Evolutionary conservation across 2,888 invertebrate species (phyloP), one percentile per base, ranked within the genome.

Genomic region (Lordiphosa fenestrarum): DNA sequence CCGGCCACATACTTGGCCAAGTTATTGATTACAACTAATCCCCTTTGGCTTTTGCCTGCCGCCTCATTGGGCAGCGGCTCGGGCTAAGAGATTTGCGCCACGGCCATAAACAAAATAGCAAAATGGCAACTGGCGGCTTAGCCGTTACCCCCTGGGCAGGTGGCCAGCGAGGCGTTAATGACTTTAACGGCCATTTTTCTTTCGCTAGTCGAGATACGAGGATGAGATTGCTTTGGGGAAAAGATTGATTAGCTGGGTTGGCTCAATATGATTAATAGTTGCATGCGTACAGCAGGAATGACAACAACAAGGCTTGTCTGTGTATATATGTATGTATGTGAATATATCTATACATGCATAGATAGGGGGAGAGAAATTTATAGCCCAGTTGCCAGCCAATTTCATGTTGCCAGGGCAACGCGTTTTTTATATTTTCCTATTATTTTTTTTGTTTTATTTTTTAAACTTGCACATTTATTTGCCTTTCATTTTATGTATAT

Each of bases 1-100:
- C 56, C 40, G 5, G 10, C 6, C 15, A 47, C 47, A 47, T 19
- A 35, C 19, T 13, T 36, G 69, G 54, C 69, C 73, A 81, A 84
- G 84, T 81, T 81, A 81, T 81, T 81, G 81, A 81, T 84, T 81
- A 84, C 84, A 82, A 74, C 84, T 81, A 84, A 81, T 81, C 84
- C 84, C 73, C 84, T 74, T 68, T 73, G 77, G 76, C 83, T 82
- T 84, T 77, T 71, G 74, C 73, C 81, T 81, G 71, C 74, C 84
- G 81, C 73, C 84, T 78, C 85, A 85, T 81, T 84, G 80, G 76
- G 69, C 83, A 75, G 67, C 57, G 38, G 62, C 60, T 56, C 46
- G 15, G 15, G 52, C 59, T 53, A 36, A 77, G 64, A 70, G 82
- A 82, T 78, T 78, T 77, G 70, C 62, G 69, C 70, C 47, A 52